A percentile compares a stretch with the other conserved stretches of the same genome.
Evolutionary conservation across 2,797 vertebrate species (phyloP).

Genomic region (Tapera naevia): DNA sequence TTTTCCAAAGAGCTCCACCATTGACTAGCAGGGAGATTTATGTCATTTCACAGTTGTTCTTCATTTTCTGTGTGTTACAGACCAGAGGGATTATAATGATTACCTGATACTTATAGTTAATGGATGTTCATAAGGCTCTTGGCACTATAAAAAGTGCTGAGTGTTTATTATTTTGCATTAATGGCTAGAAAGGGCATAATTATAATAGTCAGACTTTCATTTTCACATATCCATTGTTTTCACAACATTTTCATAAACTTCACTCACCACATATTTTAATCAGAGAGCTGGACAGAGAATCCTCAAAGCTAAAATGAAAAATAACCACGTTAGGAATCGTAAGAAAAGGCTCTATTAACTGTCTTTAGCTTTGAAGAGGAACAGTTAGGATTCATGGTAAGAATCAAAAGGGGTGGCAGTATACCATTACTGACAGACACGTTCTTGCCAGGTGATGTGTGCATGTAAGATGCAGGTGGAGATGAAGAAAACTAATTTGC

Average conservation of each 20-base stretch:
- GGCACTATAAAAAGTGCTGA: not conserved
- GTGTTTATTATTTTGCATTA: constrained; percentile 2
- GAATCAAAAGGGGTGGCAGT: not conserved
- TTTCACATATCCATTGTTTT: constrained; percentile 18
- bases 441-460: not conserved
- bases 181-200: not conserved
- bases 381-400: not conserved
- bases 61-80: not conserved
- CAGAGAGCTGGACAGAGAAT: not conserved
- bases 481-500: not conserved
- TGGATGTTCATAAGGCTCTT: not conserved
- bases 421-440: not conserved
- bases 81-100: not conserved
- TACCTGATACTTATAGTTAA: not conserved
- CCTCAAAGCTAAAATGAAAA: constrained; percentile 23
- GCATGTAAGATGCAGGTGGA: not conserved
- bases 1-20: not conserved
- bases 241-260: not conserved
- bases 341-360: not conserved
- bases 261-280: not conserved
- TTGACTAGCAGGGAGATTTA: not conserved
- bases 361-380: not conserved
- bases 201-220: not conserved
- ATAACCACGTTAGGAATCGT: not conserved
- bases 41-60: constrained; percentile 3